phyloP scores from a whole-genome alignment of 2,888 invertebrate species.

The Busseola fusca region DNA sequence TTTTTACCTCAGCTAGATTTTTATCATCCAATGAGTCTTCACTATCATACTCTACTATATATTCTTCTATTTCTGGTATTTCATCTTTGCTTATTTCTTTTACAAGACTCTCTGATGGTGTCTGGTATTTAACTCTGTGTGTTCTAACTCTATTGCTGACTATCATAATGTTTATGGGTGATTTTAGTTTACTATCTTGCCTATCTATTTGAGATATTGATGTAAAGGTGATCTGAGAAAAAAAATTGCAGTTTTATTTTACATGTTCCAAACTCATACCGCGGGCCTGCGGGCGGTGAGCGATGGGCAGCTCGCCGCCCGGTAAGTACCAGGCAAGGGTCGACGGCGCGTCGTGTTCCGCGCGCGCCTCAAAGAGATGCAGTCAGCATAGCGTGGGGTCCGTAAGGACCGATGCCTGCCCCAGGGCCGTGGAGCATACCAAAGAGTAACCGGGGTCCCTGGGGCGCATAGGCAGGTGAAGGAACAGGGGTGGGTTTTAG shows the following conservation, averaged over 20 bases:
- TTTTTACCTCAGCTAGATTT: conserved; percentile 35
- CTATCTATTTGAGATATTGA: conserved; percentile 45
- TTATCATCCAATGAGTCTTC: conserved; percentile 30
- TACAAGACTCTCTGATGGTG: not conserved
- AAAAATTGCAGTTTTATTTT: not conserved
- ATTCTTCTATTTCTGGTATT: conserved; percentile 22
- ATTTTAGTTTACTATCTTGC: conserved; percentile 32
- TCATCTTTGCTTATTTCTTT: conserved; percentile 1
- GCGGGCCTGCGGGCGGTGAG: too few relatives aligned
- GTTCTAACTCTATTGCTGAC: conserved; percentile 44
- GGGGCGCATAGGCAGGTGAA: too few relatives aligned
- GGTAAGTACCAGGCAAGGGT: too few relatives aligned
- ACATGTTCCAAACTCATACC: not conserved
- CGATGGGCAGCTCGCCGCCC: too few relatives aligned
- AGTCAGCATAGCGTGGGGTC: too few relatives aligned
- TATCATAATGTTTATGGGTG: conserved; percentile 30
- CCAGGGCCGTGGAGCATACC: too few relatives aligned
- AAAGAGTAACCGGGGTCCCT: too few relatives aligned
- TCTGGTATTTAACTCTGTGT: conserved; percentile 23
- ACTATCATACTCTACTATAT: conserved; percentile 22
- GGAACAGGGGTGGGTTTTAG: too few relatives aligned
- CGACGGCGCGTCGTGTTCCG: too few relatives aligned
- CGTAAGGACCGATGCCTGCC: too few relatives aligned
- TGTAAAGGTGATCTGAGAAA: conserved; percentile 48
- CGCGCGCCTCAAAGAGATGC: too few relatives aligned